Evolutionary conservation across 2,113 vertebrate genomes (phyloP).

Genomic region (Phycodurus eques): DNA sequence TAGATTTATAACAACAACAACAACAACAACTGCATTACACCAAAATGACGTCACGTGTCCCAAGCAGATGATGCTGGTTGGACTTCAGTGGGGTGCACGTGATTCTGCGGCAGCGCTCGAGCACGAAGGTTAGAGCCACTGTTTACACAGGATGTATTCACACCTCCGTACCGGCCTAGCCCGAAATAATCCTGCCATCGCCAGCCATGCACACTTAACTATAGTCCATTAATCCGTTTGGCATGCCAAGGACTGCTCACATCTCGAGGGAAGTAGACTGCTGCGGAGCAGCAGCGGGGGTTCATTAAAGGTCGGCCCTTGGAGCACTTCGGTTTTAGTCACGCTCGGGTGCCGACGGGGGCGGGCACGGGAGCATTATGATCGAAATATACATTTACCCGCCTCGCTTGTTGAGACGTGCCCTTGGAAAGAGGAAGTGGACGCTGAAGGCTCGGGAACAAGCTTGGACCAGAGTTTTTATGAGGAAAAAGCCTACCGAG

Average conservation of each 20-base stretch:
- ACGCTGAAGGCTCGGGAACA: constrained; percentile 2
- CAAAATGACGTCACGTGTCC: constrained; percentile 51
- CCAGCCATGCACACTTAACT: constrained; percentile 20
- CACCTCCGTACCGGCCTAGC: constrained; percentile 4
- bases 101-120: constrained; percentile 41
- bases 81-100: constrained; percentile 47
- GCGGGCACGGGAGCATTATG: constrained; percentile 26
- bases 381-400: constrained; percentile 11
- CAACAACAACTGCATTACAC: constrained; percentile 3
- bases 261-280: neutral
- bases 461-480: no score
- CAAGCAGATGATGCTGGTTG: constrained; percentile 32
- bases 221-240: constrained; percentile 13
- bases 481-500: neutral
- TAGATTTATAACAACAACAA: neutral
- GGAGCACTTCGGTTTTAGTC: constrained; percentile 19
- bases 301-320: constrained; percentile 37
- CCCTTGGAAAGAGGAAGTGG: constrained; percentile 46
- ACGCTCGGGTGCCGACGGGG: constrained; percentile 35
- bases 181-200: constrained; percentile 44
- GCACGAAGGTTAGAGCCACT: constrained; percentile 40
- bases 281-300: neutral
- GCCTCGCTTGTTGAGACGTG: constrained; percentile 14
- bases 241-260: neutral
- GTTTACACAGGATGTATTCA: constrained; percentile 55